Percentiles rank a stretch among this genome's conserved stretches.
Evolutionary conservation across 2,888 invertebrate species (phyloP).

Genomic region (Hirtodrosophila confusa): DNA sequence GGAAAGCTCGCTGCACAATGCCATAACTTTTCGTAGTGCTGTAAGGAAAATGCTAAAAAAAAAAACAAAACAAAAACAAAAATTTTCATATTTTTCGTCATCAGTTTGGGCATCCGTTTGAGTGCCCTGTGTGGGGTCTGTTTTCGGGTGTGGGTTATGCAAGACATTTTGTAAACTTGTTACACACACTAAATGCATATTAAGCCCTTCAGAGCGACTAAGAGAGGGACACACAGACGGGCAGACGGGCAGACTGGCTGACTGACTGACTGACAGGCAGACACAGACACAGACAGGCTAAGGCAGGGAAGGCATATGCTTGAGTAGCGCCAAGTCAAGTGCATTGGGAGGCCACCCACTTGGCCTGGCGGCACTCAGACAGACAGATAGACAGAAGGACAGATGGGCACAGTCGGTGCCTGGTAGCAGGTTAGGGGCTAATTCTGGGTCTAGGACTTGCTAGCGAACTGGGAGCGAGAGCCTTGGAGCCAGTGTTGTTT

Average conservation of each 20-base stretch:
- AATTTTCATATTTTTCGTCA: too few relatives aligned
- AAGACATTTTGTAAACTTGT: conserved; percentile 68
- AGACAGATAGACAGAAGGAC: conserved; percentile 17
- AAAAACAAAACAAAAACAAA: too few relatives aligned
- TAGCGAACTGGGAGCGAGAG: too few relatives aligned
- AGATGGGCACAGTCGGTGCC: neutral
- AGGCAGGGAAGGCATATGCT: conserved; percentile 48
- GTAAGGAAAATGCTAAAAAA: too few relatives aligned
- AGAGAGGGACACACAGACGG: neutral
- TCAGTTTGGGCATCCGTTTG: too few relatives aligned
- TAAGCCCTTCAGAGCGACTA: conserved; percentile 61
- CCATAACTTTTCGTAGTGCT: conserved; percentile 9
- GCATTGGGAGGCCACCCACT: conserved; percentile 58
- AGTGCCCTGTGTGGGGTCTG: too few relatives aligned
- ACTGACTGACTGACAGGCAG: neutral
- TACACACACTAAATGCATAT: conserved; percentile 78
- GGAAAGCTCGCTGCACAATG: conserved; percentile 25
- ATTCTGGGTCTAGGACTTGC: too few relatives aligned
- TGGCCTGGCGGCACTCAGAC: conserved; percentile 37
- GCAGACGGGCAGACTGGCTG: neutral
- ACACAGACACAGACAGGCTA: neutral
- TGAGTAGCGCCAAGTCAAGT: conserved; percentile 73
- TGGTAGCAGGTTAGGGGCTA: too few relatives aligned
- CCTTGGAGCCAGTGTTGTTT: too few relatives aligned
- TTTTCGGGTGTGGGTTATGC: conserved; percentile 45